A percentile compares a stretch with the other conserved stretches of the same genome.
These are phyloP conservation scores for Pithys albifrons DNA, from an alignment of 2,113 vertebrate species.

Conservation along the genomic window DNA sequence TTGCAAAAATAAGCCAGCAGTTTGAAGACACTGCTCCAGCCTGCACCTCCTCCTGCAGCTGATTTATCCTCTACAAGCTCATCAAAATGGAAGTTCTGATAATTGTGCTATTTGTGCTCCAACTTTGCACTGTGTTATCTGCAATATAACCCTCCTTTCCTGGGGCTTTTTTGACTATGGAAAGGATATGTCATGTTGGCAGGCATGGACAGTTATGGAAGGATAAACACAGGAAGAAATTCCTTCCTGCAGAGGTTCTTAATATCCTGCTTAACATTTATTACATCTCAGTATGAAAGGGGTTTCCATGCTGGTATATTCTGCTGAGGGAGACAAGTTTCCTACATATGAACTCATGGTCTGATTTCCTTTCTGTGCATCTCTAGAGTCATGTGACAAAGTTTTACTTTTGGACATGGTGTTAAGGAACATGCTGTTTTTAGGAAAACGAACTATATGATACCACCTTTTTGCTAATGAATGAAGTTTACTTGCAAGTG, in stretches of 20 bases:
- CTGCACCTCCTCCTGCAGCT: neutral
- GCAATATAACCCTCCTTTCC: neutral
- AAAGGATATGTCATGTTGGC: neutral
- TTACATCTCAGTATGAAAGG: neutral
- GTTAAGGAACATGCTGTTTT: neutral
- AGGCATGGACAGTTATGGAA: neutral
- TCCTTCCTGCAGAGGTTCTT: neutral
- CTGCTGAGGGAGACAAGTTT: neutral
- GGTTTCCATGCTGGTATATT: neutral
- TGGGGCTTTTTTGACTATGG: neutral
- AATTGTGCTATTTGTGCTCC: neutral
- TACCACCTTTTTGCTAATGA: neutral
- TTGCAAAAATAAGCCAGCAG: neutral
- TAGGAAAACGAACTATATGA: rapidly evolving
- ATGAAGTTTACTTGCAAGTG: neutral
- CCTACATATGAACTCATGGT: neutral
- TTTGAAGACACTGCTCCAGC: slow-evolving; percentile 3
- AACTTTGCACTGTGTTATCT: neutral
- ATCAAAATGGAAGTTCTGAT: neutral
- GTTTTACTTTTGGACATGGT: neutral
- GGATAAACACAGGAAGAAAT: neutral
- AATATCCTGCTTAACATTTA: neutral
- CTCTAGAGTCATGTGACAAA: neutral
- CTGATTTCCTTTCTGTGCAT: neutral
- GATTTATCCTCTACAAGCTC: slow-evolving; percentile 4